Conservation (phyloP, 2,797 vertebrate genomes). For the Phaenicophaeus curvirostris region DNA sequence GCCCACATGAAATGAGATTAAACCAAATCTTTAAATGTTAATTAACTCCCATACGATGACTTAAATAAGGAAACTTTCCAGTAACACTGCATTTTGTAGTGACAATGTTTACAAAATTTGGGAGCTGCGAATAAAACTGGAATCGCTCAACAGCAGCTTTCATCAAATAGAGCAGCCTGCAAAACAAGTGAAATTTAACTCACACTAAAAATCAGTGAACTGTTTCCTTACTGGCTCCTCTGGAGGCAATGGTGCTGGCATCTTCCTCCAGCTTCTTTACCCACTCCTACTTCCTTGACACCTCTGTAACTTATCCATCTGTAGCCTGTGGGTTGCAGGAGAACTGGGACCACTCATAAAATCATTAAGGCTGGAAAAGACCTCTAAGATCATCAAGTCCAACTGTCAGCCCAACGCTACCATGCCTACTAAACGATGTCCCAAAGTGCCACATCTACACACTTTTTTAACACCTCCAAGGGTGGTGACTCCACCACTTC, state of each 20-base stretch:
- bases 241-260: neutral
- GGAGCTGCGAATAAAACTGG: slow-evolving; percentile 13
- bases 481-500: too few species aligned
- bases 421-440: too few species aligned
- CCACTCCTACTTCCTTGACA: neutral
- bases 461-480: too few species aligned
- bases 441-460: too few species aligned
- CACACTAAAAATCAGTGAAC: neutral
- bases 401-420: too few species aligned
- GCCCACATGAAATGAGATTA: neutral
- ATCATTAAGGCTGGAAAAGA: too few species aligned
- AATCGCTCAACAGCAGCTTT: neutral
- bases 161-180: neutral
- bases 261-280: neutral
- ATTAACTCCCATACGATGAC: neutral
- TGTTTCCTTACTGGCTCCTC: neutral
- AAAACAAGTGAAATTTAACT: neutral
- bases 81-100: neutral
- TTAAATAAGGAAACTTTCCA: neutral
- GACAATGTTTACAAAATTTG: neutral
- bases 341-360: neutral
- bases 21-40: neutral
- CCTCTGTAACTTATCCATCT: neutral
- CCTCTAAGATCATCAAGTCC: too few species aligned
- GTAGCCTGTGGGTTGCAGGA: neutral